These are phyloP conservation scores for Drosophila baimaii DNA, from an alignment of 1,140 invertebrate species.

Conservation along the genomic window DNA sequence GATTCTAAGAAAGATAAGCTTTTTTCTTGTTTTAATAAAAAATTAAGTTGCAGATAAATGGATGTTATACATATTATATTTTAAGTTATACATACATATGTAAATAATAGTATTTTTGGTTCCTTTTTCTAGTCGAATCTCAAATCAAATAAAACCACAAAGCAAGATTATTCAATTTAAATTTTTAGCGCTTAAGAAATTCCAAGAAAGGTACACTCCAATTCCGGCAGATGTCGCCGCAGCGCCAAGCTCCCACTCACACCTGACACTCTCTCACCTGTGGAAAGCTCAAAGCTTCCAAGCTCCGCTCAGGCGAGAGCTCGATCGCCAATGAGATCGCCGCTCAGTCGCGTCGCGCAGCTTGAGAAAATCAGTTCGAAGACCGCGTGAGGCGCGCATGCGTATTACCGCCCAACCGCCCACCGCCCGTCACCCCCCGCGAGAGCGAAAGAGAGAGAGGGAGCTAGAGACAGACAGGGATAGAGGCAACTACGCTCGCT, in stretches of 20 bases:
- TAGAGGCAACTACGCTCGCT: slow-evolving; percentile 34
- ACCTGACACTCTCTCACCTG: slow-evolving; percentile 29
- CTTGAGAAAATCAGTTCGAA: slow-evolving; percentile 61
- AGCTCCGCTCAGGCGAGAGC: slow-evolving; percentile 35
- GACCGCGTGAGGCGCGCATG: slow-evolving; percentile 53
- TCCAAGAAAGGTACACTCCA: background rate
- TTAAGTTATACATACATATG: no score
- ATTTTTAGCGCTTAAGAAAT: background rate
- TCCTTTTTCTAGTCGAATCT: no score
- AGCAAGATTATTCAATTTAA: no score
- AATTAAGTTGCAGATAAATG: no score
- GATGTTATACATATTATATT: no score
- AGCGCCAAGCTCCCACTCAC: background rate
- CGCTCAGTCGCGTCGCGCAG: slow-evolving; percentile 69
- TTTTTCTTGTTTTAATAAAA: no score
- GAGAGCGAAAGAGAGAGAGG: slow-evolving; percentile 45
- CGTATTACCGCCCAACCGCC: slow-evolving; percentile 32
- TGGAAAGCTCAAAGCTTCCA: slow-evolving; percentile 23
- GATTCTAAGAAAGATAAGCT: no score
- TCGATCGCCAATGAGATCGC: slow-evolving; percentile 3
- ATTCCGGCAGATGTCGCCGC: slow-evolving; percentile 14
- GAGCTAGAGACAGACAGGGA: slow-evolving; percentile 31
- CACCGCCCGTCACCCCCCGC: slow-evolving; percentile 34
- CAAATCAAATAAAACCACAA: no score
- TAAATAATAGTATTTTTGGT: no score